phyloP scores from a whole-genome alignment of 1,140 invertebrate species.

The Lasioglossum baleicum region DNA sequence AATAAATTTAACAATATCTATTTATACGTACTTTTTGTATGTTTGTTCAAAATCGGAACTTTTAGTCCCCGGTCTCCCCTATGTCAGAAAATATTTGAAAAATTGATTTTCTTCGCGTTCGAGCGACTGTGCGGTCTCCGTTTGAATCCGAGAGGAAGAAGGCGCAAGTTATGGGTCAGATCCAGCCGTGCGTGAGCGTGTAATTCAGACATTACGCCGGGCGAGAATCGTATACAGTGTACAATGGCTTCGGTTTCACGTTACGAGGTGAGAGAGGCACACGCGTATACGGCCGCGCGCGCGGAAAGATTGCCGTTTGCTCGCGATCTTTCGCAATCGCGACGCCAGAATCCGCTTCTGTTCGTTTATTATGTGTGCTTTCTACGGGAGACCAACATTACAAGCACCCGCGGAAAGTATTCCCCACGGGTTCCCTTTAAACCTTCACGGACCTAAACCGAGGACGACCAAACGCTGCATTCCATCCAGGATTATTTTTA shows the following conservation, averaged over 20 bases:
- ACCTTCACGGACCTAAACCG: too few relatives aligned
- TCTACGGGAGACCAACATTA: neutral
- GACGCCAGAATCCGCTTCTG: neutral
- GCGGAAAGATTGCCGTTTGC: constrained; percentile 10
- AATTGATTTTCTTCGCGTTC: neutral
- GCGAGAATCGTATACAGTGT: constrained; percentile 49
- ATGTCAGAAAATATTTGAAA: too few relatives aligned
- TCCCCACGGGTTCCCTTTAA: too few relatives aligned
- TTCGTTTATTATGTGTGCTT: neutral
- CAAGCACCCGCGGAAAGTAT: too few relatives aligned
- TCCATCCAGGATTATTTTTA: constrained; percentile 12
- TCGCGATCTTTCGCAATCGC: constrained; percentile 31
- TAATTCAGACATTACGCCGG: constrained; percentile 63
- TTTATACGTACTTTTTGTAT: too few relatives aligned
- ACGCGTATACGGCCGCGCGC: constrained; percentile 3
- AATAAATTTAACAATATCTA: too few relatives aligned
- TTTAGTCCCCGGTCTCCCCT: too few relatives aligned
- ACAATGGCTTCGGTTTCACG: constrained; percentile 64
- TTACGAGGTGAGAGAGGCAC: constrained; percentile 61
- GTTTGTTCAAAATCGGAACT: too few relatives aligned
- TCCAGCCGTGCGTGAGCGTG: constrained; percentile 51
- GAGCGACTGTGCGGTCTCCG: neutral
- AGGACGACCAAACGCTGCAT: neutral
- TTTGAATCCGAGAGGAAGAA: constrained; percentile 6
- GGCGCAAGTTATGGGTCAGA: constrained; percentile 35